Evolutionary conservation across 1,140 invertebrate genomes (phyloP), one percentile per base, ranked within the genome.

Genomic region (Glossosoma conforme): DNA sequence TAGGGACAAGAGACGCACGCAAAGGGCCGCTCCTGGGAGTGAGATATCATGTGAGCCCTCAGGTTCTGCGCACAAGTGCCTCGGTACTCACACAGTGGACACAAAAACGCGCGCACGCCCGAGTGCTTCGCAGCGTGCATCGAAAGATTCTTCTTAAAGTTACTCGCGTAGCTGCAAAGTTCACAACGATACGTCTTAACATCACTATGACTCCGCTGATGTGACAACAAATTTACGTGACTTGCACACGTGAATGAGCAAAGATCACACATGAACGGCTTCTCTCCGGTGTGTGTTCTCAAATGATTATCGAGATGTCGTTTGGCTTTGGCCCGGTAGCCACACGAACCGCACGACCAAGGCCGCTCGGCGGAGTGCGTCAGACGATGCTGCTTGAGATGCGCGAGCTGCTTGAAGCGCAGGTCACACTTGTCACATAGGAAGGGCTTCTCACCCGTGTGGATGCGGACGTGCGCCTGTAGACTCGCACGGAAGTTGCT

Each of bases 281-380:
- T 53, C 24, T 53, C 55, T 1, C 44, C 55, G 2, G 45, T 42
- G 44, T 58, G 55, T 6, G 41, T 54, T 13, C 33, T 36, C 11
- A 46, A 15, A 25, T 58, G 55, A n/a, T 44, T 54, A 11, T 44
- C 37, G 1, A 58, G 33, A 36, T 54, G 42, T 11, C 45, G 30
- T 20, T 49, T 51, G 3, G 44, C 42, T 25, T 58, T 58, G 8
- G 47, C 42, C 13, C 36, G 41, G 22, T 51, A 50, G 13, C 21
- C 22, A 22, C 56, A 58, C 2, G 19, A 11, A 13, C 20, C 20
- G 14, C 75, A 77, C 2, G 70, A 64, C 28, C 72, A 75, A 2
- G 72, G 74, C 37, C 72, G 72, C 56, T 74, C 70, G 1, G 68
- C 69, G 1, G 73, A 71, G 48, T 76, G 73, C 1, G 69, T 75